These are phyloP conservation scores for Bos taurus DNA, from an alignment of 2,113 vertebrate genomes.

Conservation along the genomic window ARS-UCD2.0 NC_037337.1:92028501-92029000, in stretches of 20 bases:
- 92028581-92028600: not conserved
- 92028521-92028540: not conserved
- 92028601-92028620: not conserved
- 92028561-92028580: not conserved
- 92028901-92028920: not conserved
- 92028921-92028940: not conserved
- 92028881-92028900: not conserved
- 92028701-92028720: not conserved
- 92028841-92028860: not conserved
- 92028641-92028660: not conserved
- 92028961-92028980: not conserved
- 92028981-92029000: not conserved
- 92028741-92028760: not conserved
- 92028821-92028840: not conserved
- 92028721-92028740: not conserved
- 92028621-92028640: not conserved
- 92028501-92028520: fast-evolving
- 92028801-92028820: not conserved
- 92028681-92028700: not conserved
- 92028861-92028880: not conserved
- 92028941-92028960: not conserved
- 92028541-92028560: not conserved
- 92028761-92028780: not conserved
- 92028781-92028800: not conserved
- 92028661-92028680: not conserved